phyloP scores from a whole-genome alignment of 2,888 invertebrate genomes.

The Artemia sp. region DNA sequence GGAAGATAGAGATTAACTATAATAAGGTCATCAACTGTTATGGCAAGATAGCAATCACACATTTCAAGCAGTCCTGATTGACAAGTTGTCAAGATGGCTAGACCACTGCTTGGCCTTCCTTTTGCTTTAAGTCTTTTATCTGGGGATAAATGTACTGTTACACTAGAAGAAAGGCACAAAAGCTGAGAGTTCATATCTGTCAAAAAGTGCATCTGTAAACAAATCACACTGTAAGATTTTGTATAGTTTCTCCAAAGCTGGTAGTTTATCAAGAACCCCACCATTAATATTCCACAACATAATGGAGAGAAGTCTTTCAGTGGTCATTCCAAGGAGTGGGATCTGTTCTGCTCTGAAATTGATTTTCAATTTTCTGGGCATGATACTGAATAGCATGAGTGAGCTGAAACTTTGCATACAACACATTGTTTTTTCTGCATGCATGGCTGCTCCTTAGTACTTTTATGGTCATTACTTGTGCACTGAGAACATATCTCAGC shows the following conservation, averaged over 20 bases:
- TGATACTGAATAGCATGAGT: neutral
- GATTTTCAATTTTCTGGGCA: neutral
- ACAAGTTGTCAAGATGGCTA: too few species aligned
- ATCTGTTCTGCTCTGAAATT: neutral
- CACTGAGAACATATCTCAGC: too few species aligned
- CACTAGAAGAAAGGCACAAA: neutral
- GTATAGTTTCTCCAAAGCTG: too few species aligned
- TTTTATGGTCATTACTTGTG: neutral
- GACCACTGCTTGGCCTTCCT: neutral
- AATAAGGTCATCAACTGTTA: neutral
- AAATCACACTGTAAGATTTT: too few species aligned
- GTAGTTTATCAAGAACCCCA: too few species aligned
- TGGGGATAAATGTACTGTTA: neutral
- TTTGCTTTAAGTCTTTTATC: neutral
- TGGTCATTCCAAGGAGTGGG: too few species aligned
- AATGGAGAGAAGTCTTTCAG: too few species aligned
- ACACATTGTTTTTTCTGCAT: neutral
- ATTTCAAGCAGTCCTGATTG: neutral
- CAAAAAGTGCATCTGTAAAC: too few species aligned
- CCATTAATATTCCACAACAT: too few species aligned
- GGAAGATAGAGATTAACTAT: neutral
- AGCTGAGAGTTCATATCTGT: too few species aligned
- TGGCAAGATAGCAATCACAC: neutral
- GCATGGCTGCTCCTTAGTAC: neutral
- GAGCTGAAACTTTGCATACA: neutral